phyloP scores from a whole-genome alignment of 2,113 vertebrate species.

The Reinhardtius hippoglossoides region DNA sequence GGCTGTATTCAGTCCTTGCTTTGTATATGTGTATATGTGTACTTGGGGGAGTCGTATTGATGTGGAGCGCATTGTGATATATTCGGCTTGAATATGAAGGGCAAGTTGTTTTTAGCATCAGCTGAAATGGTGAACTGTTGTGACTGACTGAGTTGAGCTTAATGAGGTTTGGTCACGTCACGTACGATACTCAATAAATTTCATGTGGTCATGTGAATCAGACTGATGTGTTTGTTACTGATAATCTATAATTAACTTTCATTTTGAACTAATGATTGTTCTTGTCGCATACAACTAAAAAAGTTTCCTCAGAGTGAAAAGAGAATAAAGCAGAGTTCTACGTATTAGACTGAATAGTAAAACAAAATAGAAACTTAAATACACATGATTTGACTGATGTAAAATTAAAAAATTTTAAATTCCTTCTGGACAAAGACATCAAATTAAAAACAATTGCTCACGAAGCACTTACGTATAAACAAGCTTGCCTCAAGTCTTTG shows the following conservation, averaged over 20 bases:
- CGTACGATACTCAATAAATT: not conserved
- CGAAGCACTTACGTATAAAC: slow-evolving; percentile 5
- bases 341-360: not conserved
- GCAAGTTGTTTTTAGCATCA: too few relatives aligned
- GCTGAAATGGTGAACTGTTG: too few relatives aligned
- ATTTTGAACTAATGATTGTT: not conserved
- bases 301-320: not conserved
- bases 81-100: too few relatives aligned
- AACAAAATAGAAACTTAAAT: slow-evolving; percentile 11
- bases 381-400: not conserved
- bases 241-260: not conserved
- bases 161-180: not conserved
- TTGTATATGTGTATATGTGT: too few relatives aligned
- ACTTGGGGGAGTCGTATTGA: too few relatives aligned
- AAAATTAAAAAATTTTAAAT: not conserved
- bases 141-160: not conserved
- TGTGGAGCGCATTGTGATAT: too few relatives aligned
- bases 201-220: not conserved
- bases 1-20: too few relatives aligned
- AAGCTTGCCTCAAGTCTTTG: not conserved
- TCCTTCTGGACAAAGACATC: not conserved
- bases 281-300: not conserved
- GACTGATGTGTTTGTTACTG: not conserved
- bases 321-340: not conserved
- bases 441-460: slow-evolving; percentile 20